Evolutionary conservation across 2,888 invertebrate genomes (phyloP).

Genomic region (Cryptocephalus moraei): DNA sequence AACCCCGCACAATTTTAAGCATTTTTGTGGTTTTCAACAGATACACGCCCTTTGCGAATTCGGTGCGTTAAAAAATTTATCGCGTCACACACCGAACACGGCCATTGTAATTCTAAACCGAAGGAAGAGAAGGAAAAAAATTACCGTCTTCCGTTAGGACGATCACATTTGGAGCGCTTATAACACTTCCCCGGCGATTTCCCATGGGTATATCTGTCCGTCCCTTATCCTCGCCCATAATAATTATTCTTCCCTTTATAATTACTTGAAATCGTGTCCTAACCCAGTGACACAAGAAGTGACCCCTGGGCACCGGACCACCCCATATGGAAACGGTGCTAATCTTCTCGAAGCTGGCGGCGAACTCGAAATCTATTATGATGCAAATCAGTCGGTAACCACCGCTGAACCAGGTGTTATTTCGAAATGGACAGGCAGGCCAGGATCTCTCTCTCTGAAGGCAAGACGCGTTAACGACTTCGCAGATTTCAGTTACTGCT

Average conservation of each 20-base stretch:
- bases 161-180: no score
- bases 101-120: no score
- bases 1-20: no score
- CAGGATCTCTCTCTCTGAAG: slow-evolving; percentile 33
- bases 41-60: no score
- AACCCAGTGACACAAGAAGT: slow-evolving; percentile 29
- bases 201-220: slow-evolving; percentile 14
- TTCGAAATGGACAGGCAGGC: slow-evolving; percentile 31
- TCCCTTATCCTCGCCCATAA: slow-evolving; percentile 19
- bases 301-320: slow-evolving; percentile 20
- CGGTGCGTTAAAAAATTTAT: no score
- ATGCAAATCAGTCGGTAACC: slow-evolving; percentile 34
- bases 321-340: background rate
- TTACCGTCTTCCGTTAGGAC: no score
- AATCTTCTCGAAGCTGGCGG: slow-evolving; percentile 5
- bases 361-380: slow-evolving; percentile 27
- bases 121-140: no score
- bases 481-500: slow-evolving; percentile 31
- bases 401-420: slow-evolving; percentile 34
- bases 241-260: slow-evolving; percentile 34
- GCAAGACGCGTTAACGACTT: slow-evolving; percentile 35
- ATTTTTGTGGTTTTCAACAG: no score
- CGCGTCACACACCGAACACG: no score
- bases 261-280: slow-evolving; percentile 29
- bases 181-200: slow-evolving; percentile 5